These are phyloP conservation scores for Drosophila sechellia DNA, from an alignment of 1,140 invertebrate genomes.

Conservation along the genomic window DNA sequence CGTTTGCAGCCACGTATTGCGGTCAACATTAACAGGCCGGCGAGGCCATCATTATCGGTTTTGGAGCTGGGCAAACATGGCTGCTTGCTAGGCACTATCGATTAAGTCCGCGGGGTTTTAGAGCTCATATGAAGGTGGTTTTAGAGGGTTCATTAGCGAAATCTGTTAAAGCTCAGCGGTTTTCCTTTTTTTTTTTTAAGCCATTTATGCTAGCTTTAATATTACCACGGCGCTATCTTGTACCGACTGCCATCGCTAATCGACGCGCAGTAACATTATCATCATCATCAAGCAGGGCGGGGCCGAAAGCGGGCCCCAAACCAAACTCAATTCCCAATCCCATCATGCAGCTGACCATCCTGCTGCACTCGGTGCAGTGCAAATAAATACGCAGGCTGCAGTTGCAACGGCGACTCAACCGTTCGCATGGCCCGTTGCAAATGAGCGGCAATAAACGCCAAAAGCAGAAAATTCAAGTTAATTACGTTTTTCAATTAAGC, in stretches of 20 bases:
- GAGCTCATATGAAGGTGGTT: neutral
- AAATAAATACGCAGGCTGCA: conserved; percentile 67
- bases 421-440: conserved; percentile 63
- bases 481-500: conserved; percentile 83
- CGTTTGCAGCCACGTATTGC: conserved; percentile 60
- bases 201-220: too few species aligned
- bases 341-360: conserved; percentile 24
- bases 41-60: conserved; percentile 10
- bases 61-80: neutral
- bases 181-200: too few species aligned
- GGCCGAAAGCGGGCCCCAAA: conserved; percentile 4
- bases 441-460: conserved; percentile 80
- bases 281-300: neutral
- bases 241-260: conserved; percentile 17
- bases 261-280: conserved; percentile 30
- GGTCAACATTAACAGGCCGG: conserved; percentile 63
- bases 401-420: conserved; percentile 48
- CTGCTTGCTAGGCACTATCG: neutral
- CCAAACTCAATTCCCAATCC: conserved; percentile 44
- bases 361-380: conserved; percentile 25
- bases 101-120: too few species aligned
- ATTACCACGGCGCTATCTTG: neutral
- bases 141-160: neutral
- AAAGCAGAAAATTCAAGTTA: conserved; percentile 82
- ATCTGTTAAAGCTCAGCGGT: too few species aligned